Percentiles rank a stretch among this genome's conserved stretches.
Conservation (phyloP, 53 echinoderm and acorn worm genomes). For the Mesocentrotus franciscanus region DNA sequence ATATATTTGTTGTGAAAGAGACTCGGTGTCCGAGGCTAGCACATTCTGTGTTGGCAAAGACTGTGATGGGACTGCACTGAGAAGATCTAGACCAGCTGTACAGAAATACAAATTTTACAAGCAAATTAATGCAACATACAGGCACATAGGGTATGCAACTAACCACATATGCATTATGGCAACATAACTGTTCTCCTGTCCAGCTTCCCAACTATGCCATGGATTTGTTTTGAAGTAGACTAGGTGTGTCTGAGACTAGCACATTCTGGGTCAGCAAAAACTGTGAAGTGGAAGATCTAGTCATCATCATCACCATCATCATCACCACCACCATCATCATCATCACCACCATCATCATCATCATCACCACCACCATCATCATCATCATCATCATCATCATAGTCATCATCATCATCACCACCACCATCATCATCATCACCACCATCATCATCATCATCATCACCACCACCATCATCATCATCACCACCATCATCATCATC, state of each 20-base stretch:
- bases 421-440: not conserved
- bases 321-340: not conserved
- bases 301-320: not conserved
- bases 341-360: not conserved
- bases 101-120: not conserved
- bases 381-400: not conserved
- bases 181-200: not conserved
- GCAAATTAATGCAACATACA: no score
- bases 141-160: no score
- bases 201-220: not conserved
- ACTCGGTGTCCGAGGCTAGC: slow-evolving; percentile 82
- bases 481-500: not conserved
- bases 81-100: slow-evolving; percentile 83
- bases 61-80: slow-evolving; percentile 78
- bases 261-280: not conserved
- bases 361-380: slow-evolving; percentile 1
- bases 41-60: slow-evolving; percentile 77
- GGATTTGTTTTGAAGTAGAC: not conserved
- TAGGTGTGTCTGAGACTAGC: slow-evolving; percentile 28
- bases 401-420: not conserved
- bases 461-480: not conserved
- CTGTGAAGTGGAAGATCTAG: no score
- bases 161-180: no score
- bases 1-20: slow-evolving; percentile 1
- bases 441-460: not conserved